phyloP scores from a whole-genome alignment of 1,140 invertebrate species.

The Pissodes strobi region DNA sequence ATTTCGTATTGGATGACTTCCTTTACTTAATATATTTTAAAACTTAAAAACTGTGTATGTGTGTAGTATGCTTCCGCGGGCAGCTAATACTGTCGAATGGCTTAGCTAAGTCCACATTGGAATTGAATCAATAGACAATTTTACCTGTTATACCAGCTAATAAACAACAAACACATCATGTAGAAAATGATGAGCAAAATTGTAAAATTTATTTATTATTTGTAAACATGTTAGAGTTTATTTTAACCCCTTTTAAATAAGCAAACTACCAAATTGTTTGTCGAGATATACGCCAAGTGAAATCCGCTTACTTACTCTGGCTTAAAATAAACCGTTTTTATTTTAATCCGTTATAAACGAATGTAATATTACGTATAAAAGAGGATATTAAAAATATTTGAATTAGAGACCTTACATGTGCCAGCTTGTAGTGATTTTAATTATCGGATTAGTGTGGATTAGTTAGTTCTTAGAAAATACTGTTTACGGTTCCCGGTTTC shows the following conservation, averaged over 20 bases:
- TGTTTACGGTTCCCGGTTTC: constrained; percentile 1
- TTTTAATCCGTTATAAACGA: constrained; percentile 11
- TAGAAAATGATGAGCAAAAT: no score
- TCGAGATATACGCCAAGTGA: neutral
- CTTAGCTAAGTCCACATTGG: no score
- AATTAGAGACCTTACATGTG: constrained; percentile 11
- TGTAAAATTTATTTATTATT: no score
- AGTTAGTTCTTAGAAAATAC: constrained; percentile 14
- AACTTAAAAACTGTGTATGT: no score
- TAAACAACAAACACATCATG: no score
- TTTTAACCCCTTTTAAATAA: neutral
- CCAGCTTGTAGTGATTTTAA: constrained; percentile 6
- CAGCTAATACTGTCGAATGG: no score
- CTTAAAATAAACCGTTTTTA: constrained; percentile 17
- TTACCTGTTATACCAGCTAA: no score
- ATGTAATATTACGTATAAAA: neutral
- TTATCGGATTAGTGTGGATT: constrained; percentile 12
- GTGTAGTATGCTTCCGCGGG: no score
- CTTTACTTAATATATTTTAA: no score
- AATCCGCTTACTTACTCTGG: neutral
- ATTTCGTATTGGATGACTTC: no score
- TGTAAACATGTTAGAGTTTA: no score
- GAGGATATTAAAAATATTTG: constrained; percentile 8
- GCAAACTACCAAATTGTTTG: neutral
- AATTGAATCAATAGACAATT: no score